A percentile compares a stretch with the other conserved stretches of the same genome.
These are phyloP conservation scores for Tachypleus tridentatus DNA, from an alignment of 1,140 invertebrate species.

Conservation along the genomic window DNA sequence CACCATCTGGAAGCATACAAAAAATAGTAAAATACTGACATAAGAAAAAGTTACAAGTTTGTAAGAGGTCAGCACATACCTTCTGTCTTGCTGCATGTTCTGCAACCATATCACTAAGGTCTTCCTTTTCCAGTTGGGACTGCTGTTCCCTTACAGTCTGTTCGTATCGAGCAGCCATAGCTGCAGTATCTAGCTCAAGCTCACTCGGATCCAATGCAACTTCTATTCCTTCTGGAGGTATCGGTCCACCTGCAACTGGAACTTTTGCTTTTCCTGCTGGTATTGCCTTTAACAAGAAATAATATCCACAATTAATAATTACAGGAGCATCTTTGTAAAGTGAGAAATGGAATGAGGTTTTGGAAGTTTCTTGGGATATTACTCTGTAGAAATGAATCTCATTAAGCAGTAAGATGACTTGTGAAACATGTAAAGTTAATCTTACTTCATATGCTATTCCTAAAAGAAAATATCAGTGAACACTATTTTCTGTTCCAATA, in stretches of 20 bases:
- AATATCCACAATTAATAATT: conserved; percentile 7
- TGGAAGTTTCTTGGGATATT: no score
- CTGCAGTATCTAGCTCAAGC: conserved; percentile 76
- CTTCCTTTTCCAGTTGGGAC: conserved; percentile 75
- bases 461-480: no score
- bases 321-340: neutral
- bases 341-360: no score
- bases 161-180: conserved; percentile 93
- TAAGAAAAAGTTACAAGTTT: no score
- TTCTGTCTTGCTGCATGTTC: conserved; percentile 93
- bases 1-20: no score
- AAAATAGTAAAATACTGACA: no score
- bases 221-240: conserved; percentile 53
- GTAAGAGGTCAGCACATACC: no score
- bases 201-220: conserved; percentile 94
- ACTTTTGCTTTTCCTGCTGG: conserved; percentile 1
- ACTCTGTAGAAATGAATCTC: no score
- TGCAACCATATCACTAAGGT: conserved; percentile 95
- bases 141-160: conserved; percentile 88
- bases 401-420: no score
- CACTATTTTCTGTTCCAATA: no score
- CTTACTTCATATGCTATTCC: no score
- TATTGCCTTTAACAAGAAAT: conserved; percentile 13
- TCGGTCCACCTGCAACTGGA: conserved; percentile 2
- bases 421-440: no score